Evolutionary conservation across 2,888 invertebrate genomes (phyloP).

Genomic region (Aelia acuminata): DNA sequence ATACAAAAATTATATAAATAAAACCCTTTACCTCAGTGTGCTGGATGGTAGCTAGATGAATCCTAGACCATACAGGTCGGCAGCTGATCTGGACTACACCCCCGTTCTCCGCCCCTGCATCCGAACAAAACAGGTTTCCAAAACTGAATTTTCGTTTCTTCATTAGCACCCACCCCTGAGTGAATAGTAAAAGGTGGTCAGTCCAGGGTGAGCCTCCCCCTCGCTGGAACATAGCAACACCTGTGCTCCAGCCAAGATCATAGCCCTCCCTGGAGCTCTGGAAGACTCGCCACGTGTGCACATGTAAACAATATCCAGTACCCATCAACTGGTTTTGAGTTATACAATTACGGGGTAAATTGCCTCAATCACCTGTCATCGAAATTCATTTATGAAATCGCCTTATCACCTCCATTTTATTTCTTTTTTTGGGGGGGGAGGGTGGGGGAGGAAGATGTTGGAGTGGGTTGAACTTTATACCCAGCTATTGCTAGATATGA

Average conservation of each 20-base stretch:
- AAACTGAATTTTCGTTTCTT: slow-evolving; percentile 57
- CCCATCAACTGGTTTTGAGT: neutral
- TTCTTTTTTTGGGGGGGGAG: neutral
- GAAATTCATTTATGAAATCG: neutral
- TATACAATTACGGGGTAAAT: neutral
- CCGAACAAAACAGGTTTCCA: neutral
- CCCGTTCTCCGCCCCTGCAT: neutral
- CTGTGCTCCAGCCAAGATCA: slow-evolving; percentile 33
- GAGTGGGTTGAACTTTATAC: no score
- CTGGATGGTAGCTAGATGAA: neutral
- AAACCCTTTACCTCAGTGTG: neutral
- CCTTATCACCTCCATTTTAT: neutral
- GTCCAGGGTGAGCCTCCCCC: slow-evolving; percentile 13
- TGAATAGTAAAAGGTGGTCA: slow-evolving; percentile 50
- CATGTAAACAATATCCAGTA: neutral
- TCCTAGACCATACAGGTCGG: neutral
- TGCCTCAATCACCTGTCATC: neutral
- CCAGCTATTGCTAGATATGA: no score
- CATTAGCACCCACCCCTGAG: slow-evolving; percentile 35
- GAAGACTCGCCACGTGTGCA: neutral
- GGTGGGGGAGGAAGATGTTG: no score
- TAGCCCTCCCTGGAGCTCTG: neutral
- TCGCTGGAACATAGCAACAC: neutral
- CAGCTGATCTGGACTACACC: neutral
- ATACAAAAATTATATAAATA: no score